Evolutionary conservation across 1,140 invertebrate genomes (phyloP).

Genomic region (Drosophila subobscura): DNA sequence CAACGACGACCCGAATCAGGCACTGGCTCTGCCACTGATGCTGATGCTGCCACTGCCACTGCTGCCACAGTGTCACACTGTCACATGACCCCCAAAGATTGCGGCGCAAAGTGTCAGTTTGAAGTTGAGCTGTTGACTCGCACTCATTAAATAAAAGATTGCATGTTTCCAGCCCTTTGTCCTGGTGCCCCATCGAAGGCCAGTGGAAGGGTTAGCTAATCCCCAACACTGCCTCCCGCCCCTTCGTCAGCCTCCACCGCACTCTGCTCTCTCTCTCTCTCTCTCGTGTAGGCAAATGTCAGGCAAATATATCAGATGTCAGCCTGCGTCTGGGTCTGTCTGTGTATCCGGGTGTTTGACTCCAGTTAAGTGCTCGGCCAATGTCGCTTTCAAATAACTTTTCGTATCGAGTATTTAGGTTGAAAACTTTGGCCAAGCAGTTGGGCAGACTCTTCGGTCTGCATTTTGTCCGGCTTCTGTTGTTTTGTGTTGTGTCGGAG

Average conservation of each 20-base stretch:
- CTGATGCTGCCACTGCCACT: background rate
- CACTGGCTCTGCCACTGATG: background rate
- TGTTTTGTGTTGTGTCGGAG: background rate
- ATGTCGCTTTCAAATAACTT: conserved; percentile 56
- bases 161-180: conserved; percentile 79
- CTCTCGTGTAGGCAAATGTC: conserved; percentile 5
- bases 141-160: conserved; percentile 81
- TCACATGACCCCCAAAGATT: conserved; percentile 40
- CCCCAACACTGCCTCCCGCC: conserved; percentile 7
- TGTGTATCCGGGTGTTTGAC: conserved; percentile 16
- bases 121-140: conserved; percentile 80
- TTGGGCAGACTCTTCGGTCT: no score
- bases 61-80: background rate
- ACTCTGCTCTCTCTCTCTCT: background rate
- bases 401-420: conserved; percentile 55
- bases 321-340: conserved; percentile 9
- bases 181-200: conserved; percentile 11
- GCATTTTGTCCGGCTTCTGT: no score
- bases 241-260: background rate
- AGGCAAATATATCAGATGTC: conserved; percentile 52
- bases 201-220: conserved; percentile 54
- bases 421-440: conserved; percentile 25
- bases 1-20: conserved; percentile 26
- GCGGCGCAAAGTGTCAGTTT: conserved; percentile 71
- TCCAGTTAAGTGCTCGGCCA: conserved; percentile 55